These are phyloP conservation scores for Plutomurus gul DNA, from an alignment of 1,140 invertebrate genomes.

Conservation along the genomic window DNA sequence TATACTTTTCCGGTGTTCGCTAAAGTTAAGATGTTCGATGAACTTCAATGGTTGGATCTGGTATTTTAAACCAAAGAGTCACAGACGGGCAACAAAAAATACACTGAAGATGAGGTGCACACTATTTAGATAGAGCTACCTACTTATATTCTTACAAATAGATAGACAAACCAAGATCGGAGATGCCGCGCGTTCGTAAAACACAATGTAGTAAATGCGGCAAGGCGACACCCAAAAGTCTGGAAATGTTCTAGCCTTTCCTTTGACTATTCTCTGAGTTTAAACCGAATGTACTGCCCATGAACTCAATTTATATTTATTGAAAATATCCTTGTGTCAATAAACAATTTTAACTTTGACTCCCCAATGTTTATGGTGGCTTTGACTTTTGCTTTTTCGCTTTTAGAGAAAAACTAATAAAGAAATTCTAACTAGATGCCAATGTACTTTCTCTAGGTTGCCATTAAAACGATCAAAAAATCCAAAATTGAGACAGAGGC, in stretches of 20 bases:
- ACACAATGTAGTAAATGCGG: too few species aligned
- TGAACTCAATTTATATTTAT: neutral
- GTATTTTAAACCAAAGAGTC: slow-evolving; percentile 4
- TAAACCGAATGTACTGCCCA: too few species aligned
- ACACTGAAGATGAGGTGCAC: neutral
- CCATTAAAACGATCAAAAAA: slow-evolving; percentile 99
- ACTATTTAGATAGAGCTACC: neutral
- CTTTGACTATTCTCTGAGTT: too few species aligned
- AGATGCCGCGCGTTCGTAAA: too few species aligned
- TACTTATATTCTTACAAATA: neutral
- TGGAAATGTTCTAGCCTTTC: too few species aligned
- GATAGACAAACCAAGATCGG: too few species aligned
- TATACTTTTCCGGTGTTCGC: neutral
- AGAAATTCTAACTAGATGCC: neutral
- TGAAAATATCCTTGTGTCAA: neutral
- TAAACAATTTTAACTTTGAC: neutral
- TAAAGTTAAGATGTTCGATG: slow-evolving; percentile 20
- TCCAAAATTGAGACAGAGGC: slow-evolving; percentile 98
- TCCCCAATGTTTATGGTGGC: neutral
- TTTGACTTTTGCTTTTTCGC: neutral
- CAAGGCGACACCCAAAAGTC: too few species aligned
- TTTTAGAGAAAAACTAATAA: too few species aligned
- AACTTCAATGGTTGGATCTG: neutral
- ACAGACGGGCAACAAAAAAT: slow-evolving; percentile 18
- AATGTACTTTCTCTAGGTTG: slow-evolving; percentile 65